Base-by-base conservation (phyloP, 2,797 vertebrate genomes). In the Amazonetta brasiliensis region DNA sequence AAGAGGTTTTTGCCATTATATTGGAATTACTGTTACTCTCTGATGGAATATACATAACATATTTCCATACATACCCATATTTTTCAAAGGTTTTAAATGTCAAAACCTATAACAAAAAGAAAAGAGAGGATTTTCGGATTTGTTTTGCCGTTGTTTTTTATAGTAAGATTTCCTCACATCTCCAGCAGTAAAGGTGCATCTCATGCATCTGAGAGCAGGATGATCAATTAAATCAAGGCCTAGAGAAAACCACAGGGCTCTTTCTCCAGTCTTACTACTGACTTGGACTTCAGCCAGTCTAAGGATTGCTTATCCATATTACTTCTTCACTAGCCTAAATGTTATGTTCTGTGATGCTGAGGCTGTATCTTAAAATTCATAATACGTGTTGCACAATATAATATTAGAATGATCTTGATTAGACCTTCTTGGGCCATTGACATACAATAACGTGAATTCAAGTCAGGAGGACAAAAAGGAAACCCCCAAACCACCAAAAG, bases 41-140 rank as follows among this genome's bases (percentile, higher is more conserved):
- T 75, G 69, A 66, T 1, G 30, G 81, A 96, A 87, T 78, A 94
- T 72, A 83, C 92, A 85, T 78, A 89, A 80, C 16, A 62, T 16
- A n/a, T 75, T 72, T 74, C 55, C 58, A 69, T n/a, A 62, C 12
- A 67, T 23, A 56, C 46, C 76, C 25, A 67, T 60, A 1, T 50
- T 80, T 91, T 93, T 55, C 78, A 9, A 90, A 88, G 46, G 63
- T 48, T 94, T 60, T 74, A 83, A 12, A 85, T 74, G 75, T 74
- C 48, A 68, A 3, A 28, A 64, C 54, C 44, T 52, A 26, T 12
- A 68, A 78, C 10, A 44, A 62, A 83, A 82, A 80, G 0, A 71
- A 83, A 82, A 80, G 0, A 67, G 74, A 46, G 12, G 2, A 25
- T 64, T 85, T 84, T 33, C 3, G 31, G 30, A 20, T 3, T 6